These are phyloP conservation scores for Lerema accius DNA, from an alignment of 1,140 invertebrate species.

Conservation along the genomic window DNA sequence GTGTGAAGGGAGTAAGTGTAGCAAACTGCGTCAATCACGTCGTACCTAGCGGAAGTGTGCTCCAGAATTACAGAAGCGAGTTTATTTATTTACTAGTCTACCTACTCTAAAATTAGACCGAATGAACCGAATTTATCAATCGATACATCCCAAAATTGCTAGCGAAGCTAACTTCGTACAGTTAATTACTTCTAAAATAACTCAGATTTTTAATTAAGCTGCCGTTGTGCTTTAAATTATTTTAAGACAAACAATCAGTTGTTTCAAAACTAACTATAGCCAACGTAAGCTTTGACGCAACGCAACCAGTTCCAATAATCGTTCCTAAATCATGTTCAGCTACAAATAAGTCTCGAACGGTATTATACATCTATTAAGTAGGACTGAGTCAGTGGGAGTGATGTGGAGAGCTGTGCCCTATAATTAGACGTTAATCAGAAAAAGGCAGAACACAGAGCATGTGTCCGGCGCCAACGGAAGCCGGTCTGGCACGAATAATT, in stretches of 20 bases:
- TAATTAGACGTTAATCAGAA: conserved; percentile 82
- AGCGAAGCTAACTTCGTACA: not conserved
- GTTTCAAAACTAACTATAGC: conserved; percentile 30
- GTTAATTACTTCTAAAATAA: not conserved
- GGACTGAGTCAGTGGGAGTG: conserved; percentile 71
- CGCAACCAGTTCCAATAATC: conserved; percentile 42
- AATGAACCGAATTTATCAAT: conserved; percentile 5
- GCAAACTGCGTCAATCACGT: conserved; percentile 48
- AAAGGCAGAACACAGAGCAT: conserved; percentile 72
- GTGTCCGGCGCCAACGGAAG: conserved; percentile 77
- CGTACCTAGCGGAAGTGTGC: conserved; percentile 23
- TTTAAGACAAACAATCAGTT: no score
- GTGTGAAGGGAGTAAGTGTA: conserved; percentile 42
- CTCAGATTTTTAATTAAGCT: not conserved
- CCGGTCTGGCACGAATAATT: conserved; percentile 71
- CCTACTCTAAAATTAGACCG: not conserved
- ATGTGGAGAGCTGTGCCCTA: conserved; percentile 71
- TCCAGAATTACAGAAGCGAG: conserved; percentile 4
- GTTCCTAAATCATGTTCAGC: conserved; percentile 44
- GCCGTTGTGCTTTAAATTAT: not conserved
- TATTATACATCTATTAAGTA: conserved; percentile 60
- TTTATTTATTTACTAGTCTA: conserved; percentile 5
- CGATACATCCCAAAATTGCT: conserved; percentile 6
- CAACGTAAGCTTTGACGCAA: conserved; percentile 50
- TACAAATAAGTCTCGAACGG: conserved; percentile 55